These are phyloP conservation scores for Ascaphus truei DNA, from an alignment of 2,113 vertebrate genomes.

Conservation along the genomic window DNA sequence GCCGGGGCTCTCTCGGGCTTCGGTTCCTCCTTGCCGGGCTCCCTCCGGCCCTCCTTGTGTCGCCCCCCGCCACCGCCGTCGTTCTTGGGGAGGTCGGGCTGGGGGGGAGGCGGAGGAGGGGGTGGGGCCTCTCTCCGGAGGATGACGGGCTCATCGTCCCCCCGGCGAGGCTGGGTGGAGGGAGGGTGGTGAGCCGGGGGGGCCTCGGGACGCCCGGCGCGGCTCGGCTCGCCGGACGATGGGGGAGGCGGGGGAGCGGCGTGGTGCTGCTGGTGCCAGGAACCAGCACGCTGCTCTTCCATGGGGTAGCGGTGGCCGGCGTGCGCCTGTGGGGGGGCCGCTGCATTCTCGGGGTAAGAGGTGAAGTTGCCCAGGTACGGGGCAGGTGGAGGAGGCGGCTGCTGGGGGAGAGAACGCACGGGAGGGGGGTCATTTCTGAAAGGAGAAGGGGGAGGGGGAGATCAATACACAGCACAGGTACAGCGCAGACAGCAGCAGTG, in stretches of 20 bases:
- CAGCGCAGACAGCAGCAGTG: no score
- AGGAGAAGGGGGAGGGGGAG: no score
- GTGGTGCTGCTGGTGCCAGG: constrained; percentile 34
- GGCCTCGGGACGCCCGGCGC: neutral
- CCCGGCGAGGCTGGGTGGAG: constrained; percentile 36
- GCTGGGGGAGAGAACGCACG: constrained; percentile 63
- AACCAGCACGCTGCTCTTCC: constrained; percentile 53
- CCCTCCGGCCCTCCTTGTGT: constrained; percentile 30
- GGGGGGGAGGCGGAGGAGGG: constrained; percentile 33
- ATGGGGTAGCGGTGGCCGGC: constrained; percentile 49
- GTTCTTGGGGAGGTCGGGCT: constrained; percentile 46
- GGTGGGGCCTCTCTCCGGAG: neutral
- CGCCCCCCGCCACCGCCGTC: constrained; percentile 15
- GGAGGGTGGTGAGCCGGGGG: constrained; percentile 2
- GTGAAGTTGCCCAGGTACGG: constrained; percentile 69
- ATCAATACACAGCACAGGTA: no score
- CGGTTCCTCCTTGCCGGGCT: constrained; percentile 33
- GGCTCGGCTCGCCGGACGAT: neutral
- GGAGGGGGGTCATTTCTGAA: constrained; percentile 82
- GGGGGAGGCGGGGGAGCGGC: neutral
- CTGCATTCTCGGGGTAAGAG: constrained; percentile 74
- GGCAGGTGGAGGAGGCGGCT: neutral
- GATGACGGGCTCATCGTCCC: constrained; percentile 43
- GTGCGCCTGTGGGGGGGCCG: constrained; percentile 50
- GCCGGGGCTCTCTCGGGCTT: constrained; percentile 36